Base-by-base conservation (phyloP, 2,113 vertebrate genomes). In the Myotis yumanensis region DNA sequence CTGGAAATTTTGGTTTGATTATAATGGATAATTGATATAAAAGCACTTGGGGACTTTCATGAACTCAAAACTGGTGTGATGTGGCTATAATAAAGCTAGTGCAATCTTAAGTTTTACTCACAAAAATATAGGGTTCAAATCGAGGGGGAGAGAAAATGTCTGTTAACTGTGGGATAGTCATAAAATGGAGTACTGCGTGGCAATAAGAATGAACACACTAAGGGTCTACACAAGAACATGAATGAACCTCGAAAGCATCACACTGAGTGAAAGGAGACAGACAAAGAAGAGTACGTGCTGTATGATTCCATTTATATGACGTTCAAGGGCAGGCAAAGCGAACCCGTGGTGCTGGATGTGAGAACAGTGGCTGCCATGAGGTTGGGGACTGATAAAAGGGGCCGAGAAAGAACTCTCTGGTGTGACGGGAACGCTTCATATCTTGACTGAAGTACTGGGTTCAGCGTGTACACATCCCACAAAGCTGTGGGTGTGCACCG, bases 1-100 rank as follows among this genome's bases (percentile, higher is more conserved):
- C 30, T 82, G 69, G 69, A 77, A 95, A 81, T 23, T 52, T 32
- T 64, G 32, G 69, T 64, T 64, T 54, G 20, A 86, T n/a, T 73
- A 11, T 16, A 59, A 77, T 28, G 52, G 71, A 62, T 32, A 64
- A 80, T 18, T 69, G 40, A 64, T 15, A 76, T 75, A 35, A 82
- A 86, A 64, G 59, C 30, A 86, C 20, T 46, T 22, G 52, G 17
- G 43, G 73, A 66, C 20, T 57, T 46, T 30, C 20, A 32, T 16
- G 62, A 87, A 71, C 37, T 48, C 32, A 76, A 76, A 54, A 64
- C 43, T 66, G 30, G 52, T 71, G 18, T 71, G 23, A 84, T 4
- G 6, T 77, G 76, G 82, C 62, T 86, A 32, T 40, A 30, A 40
- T 48, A 82, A 90, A 96, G 76, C 69, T 30, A 28, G 7, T 11